These are phyloP conservation scores for Chelon auratus DNA, from an alignment of 2,797 vertebrate species.

Conservation along the genomic window DNA sequence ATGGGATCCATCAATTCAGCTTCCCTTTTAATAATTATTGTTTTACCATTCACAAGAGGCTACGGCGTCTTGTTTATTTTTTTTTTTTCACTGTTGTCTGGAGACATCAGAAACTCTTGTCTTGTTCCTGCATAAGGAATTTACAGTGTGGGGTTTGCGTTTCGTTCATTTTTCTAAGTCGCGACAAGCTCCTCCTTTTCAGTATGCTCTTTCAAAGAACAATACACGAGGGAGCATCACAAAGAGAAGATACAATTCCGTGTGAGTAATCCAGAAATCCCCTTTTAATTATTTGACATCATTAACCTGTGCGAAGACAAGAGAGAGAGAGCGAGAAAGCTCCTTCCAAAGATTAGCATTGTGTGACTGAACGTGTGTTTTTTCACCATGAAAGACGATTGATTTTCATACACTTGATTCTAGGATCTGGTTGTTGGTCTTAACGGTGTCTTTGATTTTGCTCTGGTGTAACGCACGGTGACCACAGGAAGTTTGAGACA, in stretches of 20 bases:
- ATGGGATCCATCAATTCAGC: slow-evolving; percentile 90
- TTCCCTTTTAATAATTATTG: slow-evolving; percentile 86
- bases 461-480: slow-evolving; percentile 62
- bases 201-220: slow-evolving; percentile 67
- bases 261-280: slow-evolving; percentile 68
- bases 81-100: slow-evolving; percentile 38
- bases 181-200: slow-evolving; percentile 74
- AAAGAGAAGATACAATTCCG: slow-evolving; percentile 71
- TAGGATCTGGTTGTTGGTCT: slow-evolving; percentile 68
- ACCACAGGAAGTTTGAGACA: slow-evolving; percentile 74
- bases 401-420: slow-evolving; percentile 79
- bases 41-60: slow-evolving; percentile 75
- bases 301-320: slow-evolving; percentile 73
- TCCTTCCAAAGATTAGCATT: slow-evolving; percentile 63
- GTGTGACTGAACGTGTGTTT: slow-evolving; percentile 67
- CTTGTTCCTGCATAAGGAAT: slow-evolving; percentile 64
- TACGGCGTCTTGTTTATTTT: slow-evolving; percentile 43
- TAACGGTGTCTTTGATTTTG: slow-evolving; percentile 80
- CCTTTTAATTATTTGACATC: slow-evolving; percentile 71
- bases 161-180: slow-evolving; percentile 73
- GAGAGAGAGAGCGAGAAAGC: slow-evolving; percentile 42
- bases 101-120: slow-evolving; percentile 59
- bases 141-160: slow-evolving; percentile 53
- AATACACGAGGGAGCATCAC: slow-evolving; percentile 62
- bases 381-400: slow-evolving; percentile 68